Conservation (phyloP, 2,113 vertebrate genomes). For the Turdus rufiventris region DNA sequence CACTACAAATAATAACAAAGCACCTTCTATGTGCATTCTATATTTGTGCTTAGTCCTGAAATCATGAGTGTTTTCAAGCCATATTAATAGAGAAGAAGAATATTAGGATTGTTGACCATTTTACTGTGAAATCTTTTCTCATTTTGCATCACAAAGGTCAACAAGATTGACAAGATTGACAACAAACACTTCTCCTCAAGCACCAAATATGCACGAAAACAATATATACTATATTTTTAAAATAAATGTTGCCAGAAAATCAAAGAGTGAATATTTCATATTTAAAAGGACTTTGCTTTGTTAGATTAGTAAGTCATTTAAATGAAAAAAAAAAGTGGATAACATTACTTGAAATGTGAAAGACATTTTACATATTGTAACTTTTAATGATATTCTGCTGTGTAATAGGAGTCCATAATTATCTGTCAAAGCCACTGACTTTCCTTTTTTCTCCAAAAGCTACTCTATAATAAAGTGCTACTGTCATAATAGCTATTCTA, state of each 20-base stretch:
- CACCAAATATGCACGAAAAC: neutral
- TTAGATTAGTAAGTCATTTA: neutral
- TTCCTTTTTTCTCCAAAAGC: neutral
- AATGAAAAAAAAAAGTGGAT: neutral
- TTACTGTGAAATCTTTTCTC: neutral
- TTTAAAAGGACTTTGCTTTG: neutral
- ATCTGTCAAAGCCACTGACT: conserved; percentile 30
- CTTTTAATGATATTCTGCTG: conserved; percentile 35
- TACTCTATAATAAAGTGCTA: conserved; percentile 10
- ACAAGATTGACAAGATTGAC: neutral
- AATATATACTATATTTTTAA: neutral
- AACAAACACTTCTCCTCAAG: neutral
- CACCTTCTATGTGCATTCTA: neutral
- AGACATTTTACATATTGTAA: conserved; percentile 29
- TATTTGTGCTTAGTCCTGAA: neutral
- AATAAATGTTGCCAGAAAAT: neutral
- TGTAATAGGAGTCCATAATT: conserved; percentile 48
- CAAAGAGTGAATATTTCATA: neutral
- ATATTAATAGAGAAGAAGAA: neutral
- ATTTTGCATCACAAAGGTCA: neutral
- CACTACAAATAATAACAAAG: neutral
- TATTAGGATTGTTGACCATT: neutral
- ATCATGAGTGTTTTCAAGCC: neutral
- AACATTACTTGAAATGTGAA: conserved; percentile 29
- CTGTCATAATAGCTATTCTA: conserved; percentile 11